A percentile compares a stretch with the other conserved stretches of the same genome.
These are phyloP conservation scores for Crotalus helleri DNA, from an alignment of 2,113 vertebrate genomes.

Conservation along the genomic window DNA sequence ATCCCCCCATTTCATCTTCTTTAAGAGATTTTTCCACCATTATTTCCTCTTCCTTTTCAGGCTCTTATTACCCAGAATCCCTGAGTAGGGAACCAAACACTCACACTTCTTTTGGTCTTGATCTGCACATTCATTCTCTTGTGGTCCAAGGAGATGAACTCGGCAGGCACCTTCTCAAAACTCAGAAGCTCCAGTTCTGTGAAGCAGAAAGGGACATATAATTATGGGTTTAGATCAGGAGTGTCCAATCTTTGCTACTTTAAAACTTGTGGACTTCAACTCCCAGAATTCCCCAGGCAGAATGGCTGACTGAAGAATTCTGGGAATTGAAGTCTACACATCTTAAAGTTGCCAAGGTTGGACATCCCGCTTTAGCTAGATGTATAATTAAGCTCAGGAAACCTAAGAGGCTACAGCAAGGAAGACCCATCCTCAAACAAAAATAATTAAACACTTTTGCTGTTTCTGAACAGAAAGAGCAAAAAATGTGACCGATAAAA, in stretches of 20 bases:
- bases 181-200: conserved; percentile 52
- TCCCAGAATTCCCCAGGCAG: background rate
- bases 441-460: background rate
- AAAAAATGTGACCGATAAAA: background rate
- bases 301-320: background rate
- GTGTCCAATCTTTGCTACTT: background rate
- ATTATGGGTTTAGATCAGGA: background rate
- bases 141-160: conserved; percentile 53
- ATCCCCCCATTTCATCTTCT: background rate
- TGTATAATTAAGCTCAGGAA: background rate
- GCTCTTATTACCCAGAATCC: background rate
- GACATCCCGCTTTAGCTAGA: too few relatives aligned
- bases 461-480: background rate
- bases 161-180: conserved; percentile 40
- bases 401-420: background rate
- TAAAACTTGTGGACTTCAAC: background rate
- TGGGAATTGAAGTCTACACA: background rate
- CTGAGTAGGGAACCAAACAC: background rate
- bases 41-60: background rate
- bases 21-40: background rate
- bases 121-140: conserved; percentile 45
- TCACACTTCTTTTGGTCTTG: conserved; percentile 51
- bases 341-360: background rate
- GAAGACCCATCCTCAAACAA: background rate
- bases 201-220: background rate